These are phyloP conservation scores for Bombyx mandarina DNA, from an alignment of 1,140 invertebrate species.

Conservation along the genomic window DNA sequence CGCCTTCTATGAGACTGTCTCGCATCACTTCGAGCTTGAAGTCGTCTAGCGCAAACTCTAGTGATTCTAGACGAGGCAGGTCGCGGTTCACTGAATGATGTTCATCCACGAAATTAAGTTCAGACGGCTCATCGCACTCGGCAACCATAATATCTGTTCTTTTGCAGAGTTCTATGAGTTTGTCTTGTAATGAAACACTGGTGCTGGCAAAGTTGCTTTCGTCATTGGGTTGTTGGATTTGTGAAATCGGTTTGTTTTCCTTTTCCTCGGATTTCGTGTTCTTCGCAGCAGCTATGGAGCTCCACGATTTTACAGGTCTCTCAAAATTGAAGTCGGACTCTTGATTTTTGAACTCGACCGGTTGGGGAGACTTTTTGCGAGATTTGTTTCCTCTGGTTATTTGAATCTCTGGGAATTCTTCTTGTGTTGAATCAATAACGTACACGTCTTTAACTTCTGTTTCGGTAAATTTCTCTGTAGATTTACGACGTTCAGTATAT, in stretches of 20 bases:
- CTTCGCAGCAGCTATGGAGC: slow-evolving; percentile 33
- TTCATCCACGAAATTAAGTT: slow-evolving; percentile 63
- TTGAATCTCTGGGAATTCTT: slow-evolving; percentile 62
- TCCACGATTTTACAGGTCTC: slow-evolving; percentile 32
- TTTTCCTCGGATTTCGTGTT: slow-evolving; percentile 13
- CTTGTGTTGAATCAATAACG: slow-evolving; percentile 52
- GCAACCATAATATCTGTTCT: slow-evolving; percentile 65
- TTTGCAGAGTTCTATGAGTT: slow-evolving; percentile 58
- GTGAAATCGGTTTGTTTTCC: slow-evolving; percentile 1
- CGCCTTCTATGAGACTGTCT: slow-evolving; percentile 53
- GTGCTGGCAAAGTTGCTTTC: slow-evolving; percentile 2
- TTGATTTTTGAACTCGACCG: slow-evolving; percentile 24
- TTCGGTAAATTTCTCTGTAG: slow-evolving; percentile 22
- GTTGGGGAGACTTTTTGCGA: slow-evolving; percentile 44
- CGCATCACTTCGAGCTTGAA: slow-evolving; percentile 62
- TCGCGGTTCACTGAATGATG: slow-evolving; percentile 55
- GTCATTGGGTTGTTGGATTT: not conserved
- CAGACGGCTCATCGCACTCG: slow-evolving; percentile 54
- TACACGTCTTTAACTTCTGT: slow-evolving; percentile 52
- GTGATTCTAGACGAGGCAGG: slow-evolving; percentile 54
- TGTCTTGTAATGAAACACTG: slow-evolving; percentile 46
- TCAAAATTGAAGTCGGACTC: slow-evolving; percentile 20
- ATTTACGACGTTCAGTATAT: slow-evolving; percentile 32
- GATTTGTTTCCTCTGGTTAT: slow-evolving; percentile 50
- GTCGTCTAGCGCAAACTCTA: slow-evolving; percentile 60